Percentiles rank a stretch among this genome's conserved stretches.
Evolutionary conservation across 2,888 invertebrate genomes (phyloP).

Genomic region (Hydrotaea diabolus): DNA sequence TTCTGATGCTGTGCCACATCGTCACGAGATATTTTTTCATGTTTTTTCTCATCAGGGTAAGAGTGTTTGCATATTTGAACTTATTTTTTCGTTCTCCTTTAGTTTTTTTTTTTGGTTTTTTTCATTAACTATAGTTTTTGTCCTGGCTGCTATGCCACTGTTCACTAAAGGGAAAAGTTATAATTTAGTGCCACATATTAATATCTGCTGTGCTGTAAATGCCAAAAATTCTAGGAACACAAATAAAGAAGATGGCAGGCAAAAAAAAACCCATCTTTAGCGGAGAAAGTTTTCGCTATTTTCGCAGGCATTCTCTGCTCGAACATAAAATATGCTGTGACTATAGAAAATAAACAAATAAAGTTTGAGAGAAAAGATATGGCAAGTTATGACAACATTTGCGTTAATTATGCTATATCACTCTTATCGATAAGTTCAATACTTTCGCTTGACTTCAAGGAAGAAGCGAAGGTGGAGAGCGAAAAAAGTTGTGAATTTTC

Average conservation of each 20-base stretch:
- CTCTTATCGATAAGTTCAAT: conserved; percentile 45
- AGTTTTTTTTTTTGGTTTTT: conserved; percentile 4
- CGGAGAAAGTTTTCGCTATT: conserved; percentile 46
- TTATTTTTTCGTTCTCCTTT: conserved; percentile 22
- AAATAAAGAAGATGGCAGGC: conserved; percentile 12
- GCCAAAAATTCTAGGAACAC: conserved; percentile 12
- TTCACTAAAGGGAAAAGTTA: conserved; percentile 45
- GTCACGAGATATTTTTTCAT: conserved; percentile 1
- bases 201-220: conserved; percentile 51
- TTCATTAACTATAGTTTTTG: conserved; percentile 25
- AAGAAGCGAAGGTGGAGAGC: neutral
- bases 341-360: conserved; percentile 50
- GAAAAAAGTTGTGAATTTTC: neutral
- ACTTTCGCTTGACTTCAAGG: too few relatives aligned
- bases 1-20: neutral
- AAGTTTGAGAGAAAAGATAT: conserved; percentile 36
- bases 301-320: conserved; percentile 24
- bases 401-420: conserved; percentile 47
- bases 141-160: neutral
- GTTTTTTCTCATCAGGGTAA: conserved; percentile 24
- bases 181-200: conserved; percentile 50
- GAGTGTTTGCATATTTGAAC: conserved; percentile 46
- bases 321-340: conserved; percentile 52
- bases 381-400: conserved; percentile 40
- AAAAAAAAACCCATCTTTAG: conserved; percentile 23